Percentiles rank a stretch among this genome's conserved stretches.
Conservation (phyloP, 2,113 vertebrate genomes). For the Boleophthalmus pectinirostris region DNA sequence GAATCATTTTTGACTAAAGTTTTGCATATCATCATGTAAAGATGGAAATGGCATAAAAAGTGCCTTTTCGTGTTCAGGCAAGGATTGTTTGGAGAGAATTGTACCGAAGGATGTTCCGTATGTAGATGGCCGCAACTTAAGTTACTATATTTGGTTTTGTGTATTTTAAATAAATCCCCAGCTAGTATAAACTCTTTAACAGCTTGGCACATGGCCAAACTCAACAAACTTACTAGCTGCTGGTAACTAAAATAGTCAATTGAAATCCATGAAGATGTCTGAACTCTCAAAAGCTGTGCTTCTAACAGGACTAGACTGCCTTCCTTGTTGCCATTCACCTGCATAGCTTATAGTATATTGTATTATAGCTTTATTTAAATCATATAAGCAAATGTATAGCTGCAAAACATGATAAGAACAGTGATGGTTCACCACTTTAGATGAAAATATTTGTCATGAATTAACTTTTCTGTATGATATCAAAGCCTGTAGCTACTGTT, state of each 20-base stretch:
- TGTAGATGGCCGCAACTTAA: no score
- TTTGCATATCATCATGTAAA: background rate
- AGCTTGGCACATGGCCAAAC: background rate
- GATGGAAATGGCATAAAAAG: background rate
- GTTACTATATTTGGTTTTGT: no score
- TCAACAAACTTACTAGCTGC: background rate
- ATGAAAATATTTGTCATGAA: background rate
- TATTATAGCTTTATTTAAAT: slow-evolving; percentile 1
- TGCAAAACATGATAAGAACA: background rate
- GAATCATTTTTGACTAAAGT: slow-evolving; percentile 2
- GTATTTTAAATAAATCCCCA: no score
- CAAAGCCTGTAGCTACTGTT: background rate
- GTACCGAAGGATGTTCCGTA: no score
- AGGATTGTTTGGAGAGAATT: no score
- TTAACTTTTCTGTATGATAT: background rate
- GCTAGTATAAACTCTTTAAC: no score
- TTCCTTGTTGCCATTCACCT: background rate
- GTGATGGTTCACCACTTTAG: background rate
- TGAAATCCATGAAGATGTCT: background rate
- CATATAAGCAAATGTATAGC: background rate
- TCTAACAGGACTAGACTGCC: background rate
- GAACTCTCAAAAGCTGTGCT: background rate
- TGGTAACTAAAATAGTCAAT: background rate
- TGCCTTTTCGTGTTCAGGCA: no score
- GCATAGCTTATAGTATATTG: background rate